phyloP scores from a whole-genome alignment of 2,888 invertebrate genomes.

The Rotaria magnacalcarata region DNA sequence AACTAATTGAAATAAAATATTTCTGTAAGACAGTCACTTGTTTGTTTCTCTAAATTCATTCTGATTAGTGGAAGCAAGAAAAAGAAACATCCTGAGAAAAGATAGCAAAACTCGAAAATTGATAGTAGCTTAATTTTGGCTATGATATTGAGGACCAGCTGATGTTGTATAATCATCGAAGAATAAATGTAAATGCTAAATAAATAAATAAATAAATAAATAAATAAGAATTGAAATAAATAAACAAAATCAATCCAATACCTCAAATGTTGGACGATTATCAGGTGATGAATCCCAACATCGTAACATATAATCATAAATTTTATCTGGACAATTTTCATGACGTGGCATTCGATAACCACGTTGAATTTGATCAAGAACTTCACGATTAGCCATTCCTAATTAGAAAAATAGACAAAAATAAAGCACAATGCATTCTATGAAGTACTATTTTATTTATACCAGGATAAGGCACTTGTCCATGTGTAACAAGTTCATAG shows the following conservation, averaged over 20 bases:
- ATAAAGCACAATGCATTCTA: too few species aligned
- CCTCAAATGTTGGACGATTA: constrained; percentile 82
- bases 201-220: background rate
- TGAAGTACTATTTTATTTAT: background rate
- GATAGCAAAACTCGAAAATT: background rate
- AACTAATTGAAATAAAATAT: constrained; percentile 2
- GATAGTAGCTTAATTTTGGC: background rate
- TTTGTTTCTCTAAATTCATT: background rate
- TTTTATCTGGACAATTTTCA: constrained; percentile 37
- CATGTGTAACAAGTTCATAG: constrained; percentile 43
- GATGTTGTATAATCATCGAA: constrained; percentile 27
- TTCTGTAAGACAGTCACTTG: constrained; percentile 17
- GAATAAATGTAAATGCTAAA: constrained; percentile 29
- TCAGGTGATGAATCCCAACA: constrained; percentile 90
- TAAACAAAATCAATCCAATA: background rate
- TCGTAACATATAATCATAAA: constrained; percentile 45
- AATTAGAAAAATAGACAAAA: background rate
- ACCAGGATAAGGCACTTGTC: constrained; percentile 45
- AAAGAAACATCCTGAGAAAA: background rate
- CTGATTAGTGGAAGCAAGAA: background rate
- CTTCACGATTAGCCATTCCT: constrained; percentile 44
- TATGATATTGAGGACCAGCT: constrained; percentile 33
- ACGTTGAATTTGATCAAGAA: constrained; percentile 43
- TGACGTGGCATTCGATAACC: constrained; percentile 45
- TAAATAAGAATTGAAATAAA: background rate